A percentile compares a stretch with the other conserved stretches of the same genome.
These are phyloP conservation scores for Axea sp. DNA, from an alignment of 2,888 invertebrate species.

Conservation along the genomic window DNA sequence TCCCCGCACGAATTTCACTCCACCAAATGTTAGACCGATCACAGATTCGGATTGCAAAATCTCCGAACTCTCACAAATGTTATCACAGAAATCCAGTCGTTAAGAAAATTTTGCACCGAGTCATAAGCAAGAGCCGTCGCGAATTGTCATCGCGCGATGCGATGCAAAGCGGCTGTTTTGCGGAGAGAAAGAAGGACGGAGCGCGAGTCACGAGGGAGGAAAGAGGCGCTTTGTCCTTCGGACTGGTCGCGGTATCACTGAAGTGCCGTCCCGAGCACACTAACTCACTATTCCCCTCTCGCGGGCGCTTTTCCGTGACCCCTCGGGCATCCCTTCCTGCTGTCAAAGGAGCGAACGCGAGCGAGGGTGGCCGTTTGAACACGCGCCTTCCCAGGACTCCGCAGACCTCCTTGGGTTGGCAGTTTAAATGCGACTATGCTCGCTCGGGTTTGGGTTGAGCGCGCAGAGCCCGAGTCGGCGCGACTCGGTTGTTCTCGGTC, in stretches of 20 bases:
- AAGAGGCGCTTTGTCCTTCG: constrained; percentile 44
- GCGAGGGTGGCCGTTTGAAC: constrained; percentile 59
- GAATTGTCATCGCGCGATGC: not conserved
- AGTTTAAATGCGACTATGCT: constrained; percentile 77
- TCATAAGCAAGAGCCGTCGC: not conserved
- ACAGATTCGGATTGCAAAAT: too few species aligned
- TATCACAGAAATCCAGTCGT: constrained; percentile 8
- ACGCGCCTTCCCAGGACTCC: constrained; percentile 66
- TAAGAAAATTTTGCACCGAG: too few species aligned
- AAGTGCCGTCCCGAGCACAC: constrained; percentile 30
- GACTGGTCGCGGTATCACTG: constrained; percentile 42
- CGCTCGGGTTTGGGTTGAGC: constrained; percentile 73
- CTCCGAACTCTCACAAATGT: not conserved
- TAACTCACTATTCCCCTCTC: constrained; percentile 37
- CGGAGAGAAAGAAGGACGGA: constrained; percentile 8
- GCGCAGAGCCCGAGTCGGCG: constrained; percentile 71
- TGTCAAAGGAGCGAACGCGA: constrained; percentile 38
- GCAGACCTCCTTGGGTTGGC: constrained; percentile 71
- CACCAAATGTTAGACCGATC: not conserved
- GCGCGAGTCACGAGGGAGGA: constrained; percentile 31
- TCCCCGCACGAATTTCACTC: constrained; percentile 13
- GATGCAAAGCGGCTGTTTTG: too few species aligned
- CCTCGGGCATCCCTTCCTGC: constrained; percentile 46
- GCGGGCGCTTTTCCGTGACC: constrained; percentile 44
- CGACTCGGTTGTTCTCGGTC: constrained; percentile 69